Evolutionary conservation across 2,113 vertebrate species (phyloP), one percentile per base, ranked within the genome.

Genomic region (Nicator chloris): DNA sequence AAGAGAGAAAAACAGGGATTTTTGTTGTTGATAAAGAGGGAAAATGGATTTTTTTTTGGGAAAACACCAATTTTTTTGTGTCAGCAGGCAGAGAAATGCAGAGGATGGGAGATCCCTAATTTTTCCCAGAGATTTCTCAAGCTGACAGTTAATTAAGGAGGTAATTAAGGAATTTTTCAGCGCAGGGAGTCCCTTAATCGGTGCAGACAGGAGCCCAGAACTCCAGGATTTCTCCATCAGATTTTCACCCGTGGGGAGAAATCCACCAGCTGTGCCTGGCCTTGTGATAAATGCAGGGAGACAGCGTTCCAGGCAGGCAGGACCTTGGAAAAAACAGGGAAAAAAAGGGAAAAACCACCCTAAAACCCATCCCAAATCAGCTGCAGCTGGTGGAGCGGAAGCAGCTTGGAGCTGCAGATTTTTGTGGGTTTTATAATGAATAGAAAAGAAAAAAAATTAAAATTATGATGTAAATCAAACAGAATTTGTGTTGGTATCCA

Each of bases 101-200:
- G 23, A 2, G 20, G 15, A 12, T 4, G 4, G 8, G 39, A 54
- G 27, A 7, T 8, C 27, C 31, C 30, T 21, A 23, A 49, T 60
- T 51, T 53, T 56, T 79, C 17, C 37, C 23, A 2, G 57, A 59
- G 69, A 39, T 79, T 15, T 69, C 40, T 64, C 77, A 37, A 40
- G 20, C 77, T 45, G 94, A 71, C 86, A 68, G 86, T 84, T 93
- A 54, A 95, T 96, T 91, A 94, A 91, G 61, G 59, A 87, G 93
- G 92, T 92, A 75, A 93, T 88, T 60, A 80, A 90, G 90, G 86
- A 82, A 20, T 65, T 72, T 64, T 71, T 45, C 81, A 35, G 92
- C 5, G 16, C 56, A 53, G 30, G 10, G 2, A 91, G 47, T 71
- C 76, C 83, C 33, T 73, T 90, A 97, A 94, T 69, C 1, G 0